phyloP scores from a whole-genome alignment of 53 echinoderm and acorn worm species.

The Echinometra lucunter region DNA sequence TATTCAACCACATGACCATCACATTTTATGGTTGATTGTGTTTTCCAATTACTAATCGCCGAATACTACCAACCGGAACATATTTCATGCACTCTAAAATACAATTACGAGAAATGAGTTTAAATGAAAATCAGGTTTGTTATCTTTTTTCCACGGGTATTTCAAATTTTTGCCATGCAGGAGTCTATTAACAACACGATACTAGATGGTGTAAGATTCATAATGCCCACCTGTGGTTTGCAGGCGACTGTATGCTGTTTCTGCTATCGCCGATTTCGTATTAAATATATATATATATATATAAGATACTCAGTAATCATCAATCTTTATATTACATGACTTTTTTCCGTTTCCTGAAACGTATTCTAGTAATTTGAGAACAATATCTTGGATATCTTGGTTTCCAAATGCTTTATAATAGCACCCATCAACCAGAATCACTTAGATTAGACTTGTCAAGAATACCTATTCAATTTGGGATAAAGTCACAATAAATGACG shows the following conservation, averaged over 20 bases:
- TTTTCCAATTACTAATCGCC: neutral
- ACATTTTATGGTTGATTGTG: neutral
- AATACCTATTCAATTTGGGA: neutral
- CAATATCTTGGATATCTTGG: neutral
- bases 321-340: neutral
- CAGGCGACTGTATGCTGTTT: neutral
- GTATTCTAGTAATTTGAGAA: neutral
- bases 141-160: neutral
- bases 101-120: neutral
- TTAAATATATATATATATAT: neutral
- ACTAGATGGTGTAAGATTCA: neutral
- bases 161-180: neutral
- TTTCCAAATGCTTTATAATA: neutral
- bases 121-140: neutral
- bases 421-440: slow-evolving; percentile 11
- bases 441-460: neutral
- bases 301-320: neutral
- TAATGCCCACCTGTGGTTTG: neutral
- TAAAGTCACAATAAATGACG: neutral
- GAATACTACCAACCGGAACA: neutral
- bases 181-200: neutral
- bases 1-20: neutral
- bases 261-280: neutral
- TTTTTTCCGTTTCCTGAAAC: too few relatives aligned
- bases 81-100: neutral